These are phyloP conservation scores for Hydrophis major DNA, from an alignment of 2,797 vertebrate species.

Conservation along the genomic window DNA sequence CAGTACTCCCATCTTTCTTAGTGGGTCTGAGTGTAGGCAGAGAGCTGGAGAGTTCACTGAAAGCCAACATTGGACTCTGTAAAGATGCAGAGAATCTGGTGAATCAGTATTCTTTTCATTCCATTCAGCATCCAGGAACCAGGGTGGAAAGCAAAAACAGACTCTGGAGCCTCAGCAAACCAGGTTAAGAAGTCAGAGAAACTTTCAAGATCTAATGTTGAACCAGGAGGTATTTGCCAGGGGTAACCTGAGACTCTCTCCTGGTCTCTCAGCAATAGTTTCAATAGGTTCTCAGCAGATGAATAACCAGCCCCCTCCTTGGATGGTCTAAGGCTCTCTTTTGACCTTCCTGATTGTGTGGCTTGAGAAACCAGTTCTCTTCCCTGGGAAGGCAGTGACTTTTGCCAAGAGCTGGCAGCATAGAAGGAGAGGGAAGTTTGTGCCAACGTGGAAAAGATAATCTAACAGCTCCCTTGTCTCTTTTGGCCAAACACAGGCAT, in stretches of 20 bases:
- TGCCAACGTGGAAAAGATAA: not conserved
- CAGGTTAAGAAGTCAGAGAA: not conserved
- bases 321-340: not conserved
- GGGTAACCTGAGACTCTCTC: not conserved
- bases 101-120: not conserved
- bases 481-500: not conserved
- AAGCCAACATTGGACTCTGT: not conserved
- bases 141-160: not conserved
- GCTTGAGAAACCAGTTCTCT: not conserved
- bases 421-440: not conserved
- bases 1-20: not conserved
- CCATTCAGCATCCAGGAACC: not conserved
- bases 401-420: not conserved
- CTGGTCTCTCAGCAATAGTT: not conserved
- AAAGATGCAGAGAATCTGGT: not conserved
- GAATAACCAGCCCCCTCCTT: not conserved
- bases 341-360: not conserved
- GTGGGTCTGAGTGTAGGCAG: not conserved
- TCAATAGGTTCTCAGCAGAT: not conserved
- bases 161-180: not conserved
- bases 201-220: not conserved
- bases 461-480: not conserved
- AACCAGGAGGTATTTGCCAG: not conserved
- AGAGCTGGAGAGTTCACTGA: not conserved
- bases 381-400: not conserved